phyloP scores from a whole-genome alignment of 1,140 invertebrate genomes.

The Zaprionus tsacasi region DNA sequence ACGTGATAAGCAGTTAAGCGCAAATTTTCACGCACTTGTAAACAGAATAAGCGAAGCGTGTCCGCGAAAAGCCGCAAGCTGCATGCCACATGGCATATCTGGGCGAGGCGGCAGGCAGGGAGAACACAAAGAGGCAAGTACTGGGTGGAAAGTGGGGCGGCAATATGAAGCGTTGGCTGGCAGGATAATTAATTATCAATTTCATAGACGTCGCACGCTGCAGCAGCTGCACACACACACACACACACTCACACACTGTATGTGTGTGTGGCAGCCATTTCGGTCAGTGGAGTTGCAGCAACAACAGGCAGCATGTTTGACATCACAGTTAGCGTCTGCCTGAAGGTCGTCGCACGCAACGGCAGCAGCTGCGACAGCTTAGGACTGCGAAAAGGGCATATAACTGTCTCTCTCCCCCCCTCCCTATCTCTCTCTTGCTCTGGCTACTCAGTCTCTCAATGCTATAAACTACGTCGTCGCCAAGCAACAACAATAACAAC shows the following conservation, averaged over 20 bases:
- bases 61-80: slow-evolving; percentile 65
- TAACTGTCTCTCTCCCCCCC: slow-evolving; percentile 27
- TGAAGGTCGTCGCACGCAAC: slow-evolving; percentile 46
- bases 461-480: slow-evolving; percentile 76
- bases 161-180: slow-evolving; percentile 9
- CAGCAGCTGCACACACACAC: slow-evolving; percentile 16
- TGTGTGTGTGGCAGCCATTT: slow-evolving; percentile 25
- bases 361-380: slow-evolving; percentile 2
- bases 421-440: background rate
- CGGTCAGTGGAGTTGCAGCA: slow-evolving; percentile 35
- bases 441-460: slow-evolving; percentile 66
- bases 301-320: slow-evolving; percentile 27
- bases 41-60: slow-evolving; percentile 78
- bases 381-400: slow-evolving; percentile 12
- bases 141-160: background rate
- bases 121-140: background rate
- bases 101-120: background rate
- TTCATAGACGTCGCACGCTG: slow-evolving; percentile 56
- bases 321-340: slow-evolving; percentile 33
- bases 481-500: slow-evolving; percentile 8
- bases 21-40: slow-evolving; percentile 80
- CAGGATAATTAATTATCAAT: slow-evolving; percentile 82
- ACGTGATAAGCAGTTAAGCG: slow-evolving; percentile 80
- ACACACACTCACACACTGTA: slow-evolving; percentile 16
- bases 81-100: slow-evolving; percentile 1